Percentiles rank a stretch among this genome's conserved stretches.
These are phyloP conservation scores for Syritta pipiens DNA, from an alignment of 2,888 invertebrate genomes.

Conservation along the genomic window DNA sequence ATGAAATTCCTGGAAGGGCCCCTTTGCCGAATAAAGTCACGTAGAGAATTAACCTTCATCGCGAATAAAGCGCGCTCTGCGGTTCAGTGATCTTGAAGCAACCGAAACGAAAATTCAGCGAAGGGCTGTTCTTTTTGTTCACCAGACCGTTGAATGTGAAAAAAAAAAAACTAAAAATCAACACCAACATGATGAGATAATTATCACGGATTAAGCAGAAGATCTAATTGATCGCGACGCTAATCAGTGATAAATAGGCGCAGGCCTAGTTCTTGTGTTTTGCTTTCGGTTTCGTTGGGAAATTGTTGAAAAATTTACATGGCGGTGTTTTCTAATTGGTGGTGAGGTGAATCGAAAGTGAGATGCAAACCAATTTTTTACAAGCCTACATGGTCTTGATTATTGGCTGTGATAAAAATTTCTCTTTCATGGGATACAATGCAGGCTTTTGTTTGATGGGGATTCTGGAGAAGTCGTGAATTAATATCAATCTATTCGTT, in stretches of 20 bases:
- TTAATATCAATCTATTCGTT: no score
- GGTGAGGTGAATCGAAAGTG: no score
- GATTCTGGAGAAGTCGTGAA: no score
- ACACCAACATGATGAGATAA: slow-evolving; percentile 1
- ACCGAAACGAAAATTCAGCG: background rate
- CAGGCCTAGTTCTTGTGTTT: background rate
- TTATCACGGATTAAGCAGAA: background rate
- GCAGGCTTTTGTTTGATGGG: no score
- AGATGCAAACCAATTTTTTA: no score
- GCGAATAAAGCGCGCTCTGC: slow-evolving; percentile 16
- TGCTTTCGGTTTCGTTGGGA: background rate
- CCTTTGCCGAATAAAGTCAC: slow-evolving; percentile 3
- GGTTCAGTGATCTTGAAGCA: slow-evolving; percentile 44
- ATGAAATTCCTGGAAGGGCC: slow-evolving; percentile 37
- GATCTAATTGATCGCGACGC: background rate
- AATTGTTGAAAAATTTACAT: background rate
- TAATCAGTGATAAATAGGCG: background rate
- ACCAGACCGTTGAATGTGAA: slow-evolving; percentile 33
- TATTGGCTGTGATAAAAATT: no score
- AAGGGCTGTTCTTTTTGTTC: slow-evolving; percentile 35
- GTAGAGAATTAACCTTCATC: background rate
- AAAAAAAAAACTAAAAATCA: background rate
- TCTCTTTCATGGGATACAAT: no score
- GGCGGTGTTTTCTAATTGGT: no score
- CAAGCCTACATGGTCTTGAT: no score